Percentiles rank a stretch among this genome's conserved stretches.
Evolutionary conservation across 2,113 vertebrate genomes (phyloP).

Genomic region (Takifugu bimaculatus): DNA sequence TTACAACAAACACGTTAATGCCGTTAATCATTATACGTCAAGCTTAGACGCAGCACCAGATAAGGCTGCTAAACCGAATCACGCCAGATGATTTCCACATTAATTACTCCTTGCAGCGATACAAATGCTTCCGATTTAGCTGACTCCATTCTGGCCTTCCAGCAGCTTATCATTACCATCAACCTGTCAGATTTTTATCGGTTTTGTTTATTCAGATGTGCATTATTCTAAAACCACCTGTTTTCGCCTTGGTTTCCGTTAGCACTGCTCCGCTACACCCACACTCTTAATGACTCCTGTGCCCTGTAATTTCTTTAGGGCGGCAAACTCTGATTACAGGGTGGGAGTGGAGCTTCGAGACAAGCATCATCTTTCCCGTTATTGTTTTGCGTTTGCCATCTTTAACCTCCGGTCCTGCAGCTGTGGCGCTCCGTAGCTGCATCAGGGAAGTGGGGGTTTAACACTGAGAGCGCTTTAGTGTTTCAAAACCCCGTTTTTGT

Average conservation of each 20-base stretch:
- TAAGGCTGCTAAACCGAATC: background rate
- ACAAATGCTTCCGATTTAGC: background rate
- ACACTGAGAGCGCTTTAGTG: slow-evolving; percentile 39
- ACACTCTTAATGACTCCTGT: slow-evolving; percentile 52
- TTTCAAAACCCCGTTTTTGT: slow-evolving; percentile 20
- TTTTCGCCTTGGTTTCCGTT: slow-evolving; percentile 66
- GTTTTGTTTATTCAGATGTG: slow-evolving; percentile 58
- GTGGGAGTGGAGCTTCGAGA: slow-evolving; percentile 56
- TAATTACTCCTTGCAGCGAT: background rate
- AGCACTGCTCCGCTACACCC: slow-evolving; percentile 27
- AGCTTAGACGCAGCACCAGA: background rate
- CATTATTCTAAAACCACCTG: slow-evolving; percentile 54
- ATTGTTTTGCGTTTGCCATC: slow-evolving; percentile 59
- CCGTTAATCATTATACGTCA: too few relatives aligned
- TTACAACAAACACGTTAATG: too few relatives aligned
- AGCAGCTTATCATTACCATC: background rate
- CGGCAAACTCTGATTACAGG: slow-evolving; percentile 73
- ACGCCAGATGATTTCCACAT: background rate
- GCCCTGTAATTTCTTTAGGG: slow-evolving; percentile 74
- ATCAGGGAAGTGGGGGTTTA: slow-evolving; percentile 38
- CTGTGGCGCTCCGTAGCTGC: slow-evolving; percentile 42
- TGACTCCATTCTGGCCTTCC: background rate
- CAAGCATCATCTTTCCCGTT: slow-evolving; percentile 64
- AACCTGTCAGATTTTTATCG: slow-evolving; percentile 22
- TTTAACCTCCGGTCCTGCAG: slow-evolving; percentile 54